A percentile compares a stretch with the other conserved stretches of the same genome.
phyloP scores from a whole-genome alignment of 2,113 vertebrate genomes.

The Mirounga angustirostris region DNA sequence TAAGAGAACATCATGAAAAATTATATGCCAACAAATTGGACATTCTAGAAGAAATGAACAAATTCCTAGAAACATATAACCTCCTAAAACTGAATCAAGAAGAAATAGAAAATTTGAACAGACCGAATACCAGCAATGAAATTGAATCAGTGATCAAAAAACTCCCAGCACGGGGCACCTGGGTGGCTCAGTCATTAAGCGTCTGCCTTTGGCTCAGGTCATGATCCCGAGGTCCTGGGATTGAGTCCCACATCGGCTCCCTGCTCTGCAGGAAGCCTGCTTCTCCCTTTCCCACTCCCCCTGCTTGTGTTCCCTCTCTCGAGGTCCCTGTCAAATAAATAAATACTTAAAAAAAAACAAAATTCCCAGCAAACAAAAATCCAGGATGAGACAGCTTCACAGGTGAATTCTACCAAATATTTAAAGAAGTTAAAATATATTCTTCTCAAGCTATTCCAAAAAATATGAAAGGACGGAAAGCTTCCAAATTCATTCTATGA shows the following conservation, averaged over 20 bases:
- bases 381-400: background rate
- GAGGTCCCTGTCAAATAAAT: too few relatives aligned
- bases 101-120: background rate
- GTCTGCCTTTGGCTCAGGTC: too few relatives aligned
- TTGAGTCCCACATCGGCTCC: too few relatives aligned
- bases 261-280: too few relatives aligned
- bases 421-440: background rate
- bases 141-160: background rate
- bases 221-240: too few relatives aligned
- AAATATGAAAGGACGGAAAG: background rate
- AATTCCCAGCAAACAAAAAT: background rate
- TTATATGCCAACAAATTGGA: background rate
- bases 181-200: too few relatives aligned
- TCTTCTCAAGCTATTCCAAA: background rate
- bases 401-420: background rate
- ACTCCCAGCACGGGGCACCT: background rate
- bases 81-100: background rate
- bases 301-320: too few relatives aligned
- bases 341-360: background rate
- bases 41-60: background rate
- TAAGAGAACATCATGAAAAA: too few relatives aligned
- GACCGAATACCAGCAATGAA: background rate
- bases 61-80: background rate
- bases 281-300: too few relatives aligned
- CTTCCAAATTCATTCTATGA: background rate